These are phyloP conservation scores for Microchirus variegatus DNA, from an alignment of 2,797 vertebrate genomes.

Conservation along the genomic window DNA sequence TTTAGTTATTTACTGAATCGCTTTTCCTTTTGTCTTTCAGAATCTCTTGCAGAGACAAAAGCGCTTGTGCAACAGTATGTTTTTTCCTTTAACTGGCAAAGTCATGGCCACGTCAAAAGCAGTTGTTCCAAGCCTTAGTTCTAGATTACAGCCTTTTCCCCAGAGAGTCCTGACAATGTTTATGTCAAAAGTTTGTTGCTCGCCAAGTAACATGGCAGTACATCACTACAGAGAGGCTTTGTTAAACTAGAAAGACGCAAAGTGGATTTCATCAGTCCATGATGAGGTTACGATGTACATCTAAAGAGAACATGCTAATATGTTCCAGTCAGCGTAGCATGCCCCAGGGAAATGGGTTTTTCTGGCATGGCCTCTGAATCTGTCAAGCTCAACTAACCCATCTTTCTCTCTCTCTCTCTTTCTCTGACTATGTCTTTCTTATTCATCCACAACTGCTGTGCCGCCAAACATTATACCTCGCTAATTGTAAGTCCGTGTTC, in stretches of 20 bases:
- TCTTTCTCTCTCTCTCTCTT: slow-evolving; percentile 10
- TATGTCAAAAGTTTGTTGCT: slow-evolving; percentile 79
- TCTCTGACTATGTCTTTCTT: slow-evolving; percentile 8
- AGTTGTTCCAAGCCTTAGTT: slow-evolving; percentile 57
- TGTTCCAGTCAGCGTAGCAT: slow-evolving; percentile 43
- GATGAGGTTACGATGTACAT: slow-evolving; percentile 61
- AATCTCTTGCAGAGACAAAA: slow-evolving; percentile 17
- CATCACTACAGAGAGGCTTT: slow-evolving; percentile 57
- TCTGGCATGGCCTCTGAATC: slow-evolving; percentile 57
- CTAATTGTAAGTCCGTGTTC: not conserved
- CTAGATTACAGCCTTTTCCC: slow-evolving; percentile 56
- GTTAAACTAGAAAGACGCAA: slow-evolving; percentile 59
- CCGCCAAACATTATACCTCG: not conserved
- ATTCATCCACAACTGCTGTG: slow-evolving; percentile 13
- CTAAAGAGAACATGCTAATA: slow-evolving; percentile 50
- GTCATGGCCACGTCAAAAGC: slow-evolving; percentile 48
- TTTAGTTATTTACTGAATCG: slow-evolving; percentile 28
- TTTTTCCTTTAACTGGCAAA: slow-evolving; percentile 37
- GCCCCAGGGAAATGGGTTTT: slow-evolving; percentile 53
- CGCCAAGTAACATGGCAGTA: slow-evolving; percentile 65
- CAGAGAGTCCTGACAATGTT: slow-evolving; percentile 64
- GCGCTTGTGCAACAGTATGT: slow-evolving; percentile 36
- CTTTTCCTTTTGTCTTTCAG: not conserved
- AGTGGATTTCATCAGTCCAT: slow-evolving; percentile 63
- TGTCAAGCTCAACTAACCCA: slow-evolving; percentile 64